phyloP scores from a whole-genome alignment of 2,113 vertebrate genomes.

The Catharus fuscescens region DNA sequence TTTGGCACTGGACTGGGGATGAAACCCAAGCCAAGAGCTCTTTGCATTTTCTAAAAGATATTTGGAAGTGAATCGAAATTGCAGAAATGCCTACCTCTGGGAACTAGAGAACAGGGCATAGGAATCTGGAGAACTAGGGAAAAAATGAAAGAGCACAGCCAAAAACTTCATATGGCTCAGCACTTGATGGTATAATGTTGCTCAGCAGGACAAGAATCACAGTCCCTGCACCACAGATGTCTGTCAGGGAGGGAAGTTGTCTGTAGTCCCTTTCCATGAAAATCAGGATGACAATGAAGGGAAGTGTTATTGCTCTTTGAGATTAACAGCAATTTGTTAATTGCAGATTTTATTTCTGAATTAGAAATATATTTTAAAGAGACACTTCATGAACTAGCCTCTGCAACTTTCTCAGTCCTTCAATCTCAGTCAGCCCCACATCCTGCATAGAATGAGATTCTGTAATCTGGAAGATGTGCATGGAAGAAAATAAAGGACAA shows the following conservation, averaged over 20 bases:
- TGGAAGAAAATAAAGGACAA: not conserved
- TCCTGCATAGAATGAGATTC: not conserved
- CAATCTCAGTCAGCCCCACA: not conserved
- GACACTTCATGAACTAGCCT: not conserved
- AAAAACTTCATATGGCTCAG: conserved; percentile 51
- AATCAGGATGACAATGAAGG: not conserved
- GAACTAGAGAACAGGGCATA: conserved; percentile 70
- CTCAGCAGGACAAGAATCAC: conserved; percentile 47
- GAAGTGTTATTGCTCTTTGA: not conserved
- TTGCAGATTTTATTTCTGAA: not conserved
- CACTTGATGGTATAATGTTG: conserved; percentile 30
- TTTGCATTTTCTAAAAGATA: conserved; percentile 75
- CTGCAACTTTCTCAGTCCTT: not conserved
- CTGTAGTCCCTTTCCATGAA: not conserved
- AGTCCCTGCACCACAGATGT: not conserved
- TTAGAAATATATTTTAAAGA: not conserved
- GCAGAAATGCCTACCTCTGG: conserved; percentile 81
- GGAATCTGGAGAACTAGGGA: conserved; percentile 51
- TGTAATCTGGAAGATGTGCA: not conserved
- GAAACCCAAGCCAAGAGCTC: conserved; percentile 61
- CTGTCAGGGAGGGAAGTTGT: not conserved
- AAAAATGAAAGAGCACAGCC: conserved; percentile 28
- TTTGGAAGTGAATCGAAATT: conserved; percentile 78
- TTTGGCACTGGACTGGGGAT: conserved; percentile 57
- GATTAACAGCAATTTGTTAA: not conserved